Evolutionary conservation across 2,888 invertebrate genomes (phyloP).

Genomic region (Ochropleura plecta): DNA sequence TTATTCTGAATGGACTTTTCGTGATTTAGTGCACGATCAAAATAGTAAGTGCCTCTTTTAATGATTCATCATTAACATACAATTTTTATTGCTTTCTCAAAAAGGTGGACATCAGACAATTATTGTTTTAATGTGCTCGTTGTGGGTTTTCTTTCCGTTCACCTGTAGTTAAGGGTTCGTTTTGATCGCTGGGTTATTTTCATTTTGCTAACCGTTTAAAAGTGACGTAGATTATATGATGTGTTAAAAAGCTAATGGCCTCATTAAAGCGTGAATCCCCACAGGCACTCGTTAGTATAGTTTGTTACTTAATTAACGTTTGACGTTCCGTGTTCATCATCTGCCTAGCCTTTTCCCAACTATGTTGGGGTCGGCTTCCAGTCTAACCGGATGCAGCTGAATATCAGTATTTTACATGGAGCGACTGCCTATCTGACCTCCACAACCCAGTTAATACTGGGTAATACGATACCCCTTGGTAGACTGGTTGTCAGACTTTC

Average conservation of each 20-base stretch:
- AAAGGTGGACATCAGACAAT: not conserved
- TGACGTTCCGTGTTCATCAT: no score
- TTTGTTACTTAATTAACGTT: not conserved
- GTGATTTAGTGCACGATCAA: constrained; percentile 19
- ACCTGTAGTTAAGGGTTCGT: not conserved
- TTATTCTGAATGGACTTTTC: not conserved
- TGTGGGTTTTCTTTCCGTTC: not conserved
- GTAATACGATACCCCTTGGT: no score
- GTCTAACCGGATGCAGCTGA: no score
- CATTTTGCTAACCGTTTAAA: not conserved
- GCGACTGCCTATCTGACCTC: no score
- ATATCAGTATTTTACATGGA: no score
- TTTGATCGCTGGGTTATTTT: not conserved
- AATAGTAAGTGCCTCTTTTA: not conserved
- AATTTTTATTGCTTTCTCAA: not conserved
- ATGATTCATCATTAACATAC: not conserved
- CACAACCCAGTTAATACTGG: no score
- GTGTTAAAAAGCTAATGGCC: not conserved
- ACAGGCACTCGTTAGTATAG: not conserved
- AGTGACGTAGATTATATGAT: not conserved
- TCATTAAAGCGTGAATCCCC: not conserved
- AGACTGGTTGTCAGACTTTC: no score
- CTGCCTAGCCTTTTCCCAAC: no score
- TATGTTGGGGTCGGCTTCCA: no score
- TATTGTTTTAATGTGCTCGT: not conserved